Percentiles rank a stretch among this genome's conserved stretches.
These are phyloP conservation scores for Bovichtus variegatus DNA, from an alignment of 2,797 vertebrate genomes.

Conservation along the genomic window DNA sequence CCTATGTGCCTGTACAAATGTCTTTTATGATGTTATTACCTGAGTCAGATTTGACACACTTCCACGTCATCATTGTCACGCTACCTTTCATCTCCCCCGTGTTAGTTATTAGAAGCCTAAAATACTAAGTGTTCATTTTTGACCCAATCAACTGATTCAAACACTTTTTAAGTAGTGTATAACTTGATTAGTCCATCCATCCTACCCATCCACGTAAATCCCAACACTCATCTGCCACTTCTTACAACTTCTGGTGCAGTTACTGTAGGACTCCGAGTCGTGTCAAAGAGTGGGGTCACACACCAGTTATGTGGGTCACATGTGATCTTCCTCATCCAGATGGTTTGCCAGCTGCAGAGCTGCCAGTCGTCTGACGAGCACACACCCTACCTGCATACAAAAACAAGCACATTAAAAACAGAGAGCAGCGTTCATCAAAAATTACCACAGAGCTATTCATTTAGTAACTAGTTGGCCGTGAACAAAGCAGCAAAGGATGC, in stretches of 20 bases:
- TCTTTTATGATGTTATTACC: neutral
- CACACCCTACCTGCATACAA: slow-evolving; percentile 70
- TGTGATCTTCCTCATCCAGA: slow-evolving; percentile 78
- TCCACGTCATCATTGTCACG: neutral
- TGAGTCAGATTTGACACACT: neutral
- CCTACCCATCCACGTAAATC: neutral
- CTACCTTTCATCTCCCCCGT: neutral
- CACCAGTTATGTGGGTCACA: slow-evolving; percentile 74
- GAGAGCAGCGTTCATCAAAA: slow-evolving; percentile 41
- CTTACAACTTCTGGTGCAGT: slow-evolving; percentile 43
- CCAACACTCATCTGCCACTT: slow-evolving; percentile 2
- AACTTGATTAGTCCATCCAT: neutral
- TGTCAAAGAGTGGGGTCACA: slow-evolving; percentile 64
- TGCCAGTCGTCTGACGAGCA: slow-evolving; percentile 72
- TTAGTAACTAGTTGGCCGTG: neutral
- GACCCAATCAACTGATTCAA: neutral
- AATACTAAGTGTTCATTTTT: neutral
- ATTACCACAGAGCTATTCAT: neutral
- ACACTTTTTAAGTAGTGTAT: neutral
- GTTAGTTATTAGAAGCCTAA: neutral
- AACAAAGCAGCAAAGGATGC: slow-evolving; percentile 15
- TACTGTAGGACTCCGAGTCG: slow-evolving; percentile 11
- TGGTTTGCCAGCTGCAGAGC: slow-evolving; percentile 79
- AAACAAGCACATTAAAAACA: slow-evolving; percentile 60
- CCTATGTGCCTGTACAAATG: neutral